Evolutionary conservation across 2,888 invertebrate species (phyloP).

Genomic region (Meliscaeva auricollis): DNA sequence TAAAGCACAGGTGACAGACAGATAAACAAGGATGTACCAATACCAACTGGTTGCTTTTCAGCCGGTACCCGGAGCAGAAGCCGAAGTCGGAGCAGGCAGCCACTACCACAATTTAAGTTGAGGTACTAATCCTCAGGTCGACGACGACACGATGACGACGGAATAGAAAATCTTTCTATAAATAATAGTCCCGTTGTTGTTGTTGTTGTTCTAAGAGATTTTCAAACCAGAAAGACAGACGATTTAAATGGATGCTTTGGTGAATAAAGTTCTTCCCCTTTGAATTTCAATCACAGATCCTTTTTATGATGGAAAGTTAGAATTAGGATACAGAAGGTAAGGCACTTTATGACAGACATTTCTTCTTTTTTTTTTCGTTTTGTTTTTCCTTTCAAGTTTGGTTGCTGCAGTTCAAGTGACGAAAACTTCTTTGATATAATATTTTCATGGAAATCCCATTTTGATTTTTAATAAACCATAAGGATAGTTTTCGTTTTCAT

Average conservation of each 20-base stretch:
- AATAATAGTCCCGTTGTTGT: slow-evolving; percentile 10
- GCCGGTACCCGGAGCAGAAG: background rate
- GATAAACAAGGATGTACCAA: slow-evolving; percentile 49
- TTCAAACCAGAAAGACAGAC: background rate
- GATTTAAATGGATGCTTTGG: slow-evolving; percentile 28
- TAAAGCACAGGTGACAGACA: slow-evolving; percentile 44
- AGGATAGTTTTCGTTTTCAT: slow-evolving; percentile 28
- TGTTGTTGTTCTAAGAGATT: slow-evolving; percentile 19
- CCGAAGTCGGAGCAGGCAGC: too few relatives aligned
- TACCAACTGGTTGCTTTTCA: slow-evolving; percentile 28
- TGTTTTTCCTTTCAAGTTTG: background rate
- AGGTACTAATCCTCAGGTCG: slow-evolving; percentile 39
- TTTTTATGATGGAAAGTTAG: background rate
- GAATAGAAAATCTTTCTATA: slow-evolving; percentile 26
- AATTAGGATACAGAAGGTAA: slow-evolving; percentile 3
- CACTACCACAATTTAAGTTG: slow-evolving; percentile 32
- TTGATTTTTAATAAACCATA: slow-evolving; percentile 59
- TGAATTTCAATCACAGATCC: slow-evolving; percentile 39
- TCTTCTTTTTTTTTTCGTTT: background rate
- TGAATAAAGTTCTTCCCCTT: slow-evolving; percentile 12
- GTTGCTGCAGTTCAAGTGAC: background rate
- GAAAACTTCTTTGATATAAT: slow-evolving; percentile 56
- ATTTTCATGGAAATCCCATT: slow-evolving; percentile 55
- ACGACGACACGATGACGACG: slow-evolving; percentile 15
- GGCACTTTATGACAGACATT: slow-evolving; percentile 8